These are phyloP conservation scores for Sarcophaga rosellei DNA, from an alignment of 2,888 invertebrate species.

Conservation along the genomic window DNA sequence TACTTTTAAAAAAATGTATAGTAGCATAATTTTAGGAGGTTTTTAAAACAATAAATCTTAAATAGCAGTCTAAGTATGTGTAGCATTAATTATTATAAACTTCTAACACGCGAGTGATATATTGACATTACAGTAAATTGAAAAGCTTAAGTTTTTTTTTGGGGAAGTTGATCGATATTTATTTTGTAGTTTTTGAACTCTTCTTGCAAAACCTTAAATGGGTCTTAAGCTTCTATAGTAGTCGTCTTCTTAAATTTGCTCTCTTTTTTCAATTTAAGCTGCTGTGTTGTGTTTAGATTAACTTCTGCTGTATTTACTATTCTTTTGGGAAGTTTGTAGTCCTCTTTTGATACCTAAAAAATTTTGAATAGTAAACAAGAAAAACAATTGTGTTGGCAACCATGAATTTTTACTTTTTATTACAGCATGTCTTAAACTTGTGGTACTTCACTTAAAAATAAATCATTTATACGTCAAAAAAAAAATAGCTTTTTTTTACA, in stretches of 20 bases:
- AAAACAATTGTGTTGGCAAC: constrained; percentile 13
- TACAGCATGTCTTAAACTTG: constrained; percentile 55
- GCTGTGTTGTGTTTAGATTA: constrained; percentile 15
- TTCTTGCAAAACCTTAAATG: constrained; percentile 4
- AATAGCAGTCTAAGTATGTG: too few species aligned
- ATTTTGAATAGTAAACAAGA: background rate
- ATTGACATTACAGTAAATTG: constrained; percentile 61
- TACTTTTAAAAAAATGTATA: background rate
- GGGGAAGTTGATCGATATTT: constrained; percentile 5
- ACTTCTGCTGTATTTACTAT: constrained; percentile 5
- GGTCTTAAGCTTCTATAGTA: constrained; percentile 11
- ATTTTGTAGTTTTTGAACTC: constrained; percentile 14
- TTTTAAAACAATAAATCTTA: too few species aligned
- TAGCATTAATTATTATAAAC: background rate
- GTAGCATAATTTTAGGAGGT: background rate
- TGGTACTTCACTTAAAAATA: constrained; percentile 13
- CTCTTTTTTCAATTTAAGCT: constrained; percentile 4
- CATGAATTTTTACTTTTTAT: constrained; percentile 22
- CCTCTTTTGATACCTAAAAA: constrained; percentile 28
- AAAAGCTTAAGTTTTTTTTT: background rate
- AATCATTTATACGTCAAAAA: constrained; percentile 19
- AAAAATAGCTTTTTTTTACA: constrained; percentile 57
- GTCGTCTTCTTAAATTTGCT: background rate
- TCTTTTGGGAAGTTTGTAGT: constrained; percentile 56
- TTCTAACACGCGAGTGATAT: constrained; percentile 21